These are phyloP conservation scores for Puntigrus tetrazona DNA, from an alignment of 2,113 vertebrate species.

Conservation along the genomic window DNA sequence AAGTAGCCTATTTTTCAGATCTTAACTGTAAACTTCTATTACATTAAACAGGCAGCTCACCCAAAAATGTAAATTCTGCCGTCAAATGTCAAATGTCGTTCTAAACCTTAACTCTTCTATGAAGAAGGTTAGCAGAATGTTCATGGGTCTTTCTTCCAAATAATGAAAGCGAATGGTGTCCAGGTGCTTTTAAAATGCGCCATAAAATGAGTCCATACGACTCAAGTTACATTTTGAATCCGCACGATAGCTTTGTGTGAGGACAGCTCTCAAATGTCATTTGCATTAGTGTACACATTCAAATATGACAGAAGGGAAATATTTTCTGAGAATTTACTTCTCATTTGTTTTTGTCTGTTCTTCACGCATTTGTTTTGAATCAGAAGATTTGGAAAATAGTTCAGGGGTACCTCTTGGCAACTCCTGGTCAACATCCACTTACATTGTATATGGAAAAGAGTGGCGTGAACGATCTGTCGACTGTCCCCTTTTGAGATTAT, in stretches of 20 bases:
- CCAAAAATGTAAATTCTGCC: background rate
- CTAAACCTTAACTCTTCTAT: background rate
- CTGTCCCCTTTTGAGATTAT: background rate
- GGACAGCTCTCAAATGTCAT: background rate
- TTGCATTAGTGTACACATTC: background rate
- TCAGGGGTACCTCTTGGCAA: too few species aligned
- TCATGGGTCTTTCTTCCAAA: background rate
- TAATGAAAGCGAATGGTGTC: background rate
- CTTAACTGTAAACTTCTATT: too few species aligned
- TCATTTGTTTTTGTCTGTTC: background rate
- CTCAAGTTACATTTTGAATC: background rate
- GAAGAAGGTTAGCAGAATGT: background rate
- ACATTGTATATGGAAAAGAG: background rate
- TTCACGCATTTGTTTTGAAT: background rate
- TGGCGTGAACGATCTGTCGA: background rate
- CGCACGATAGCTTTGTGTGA: background rate
- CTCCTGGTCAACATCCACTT: background rate
- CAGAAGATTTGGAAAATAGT: too few species aligned
- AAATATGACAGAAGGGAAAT: background rate
- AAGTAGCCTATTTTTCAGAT: too few species aligned
- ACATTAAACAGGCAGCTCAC: background rate
- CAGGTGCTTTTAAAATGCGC: background rate
- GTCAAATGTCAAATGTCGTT: background rate
- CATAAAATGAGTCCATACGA: background rate
- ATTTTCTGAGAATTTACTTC: background rate